These are phyloP conservation scores for Oryzias javanicus DNA, from an alignment of 2,113 vertebrate species.

Conservation along the genomic window DNA sequence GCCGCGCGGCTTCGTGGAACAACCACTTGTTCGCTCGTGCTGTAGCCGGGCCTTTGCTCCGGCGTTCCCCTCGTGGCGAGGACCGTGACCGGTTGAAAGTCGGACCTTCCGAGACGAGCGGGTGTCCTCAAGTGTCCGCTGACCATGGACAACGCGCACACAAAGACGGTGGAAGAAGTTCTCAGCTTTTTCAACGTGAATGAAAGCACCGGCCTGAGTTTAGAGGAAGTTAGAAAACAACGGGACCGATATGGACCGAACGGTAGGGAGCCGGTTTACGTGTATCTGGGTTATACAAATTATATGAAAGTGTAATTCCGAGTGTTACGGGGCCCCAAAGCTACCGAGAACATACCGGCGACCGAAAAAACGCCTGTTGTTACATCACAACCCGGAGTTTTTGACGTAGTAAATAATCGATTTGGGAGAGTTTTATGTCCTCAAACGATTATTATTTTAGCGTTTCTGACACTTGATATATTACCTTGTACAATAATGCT, in stretches of 20 bases:
- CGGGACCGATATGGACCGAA: conserved; percentile 92
- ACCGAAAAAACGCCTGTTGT: background rate
- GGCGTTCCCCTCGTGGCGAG: background rate
- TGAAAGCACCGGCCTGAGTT: conserved; percentile 92
- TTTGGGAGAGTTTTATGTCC: background rate
- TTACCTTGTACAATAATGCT: background rate
- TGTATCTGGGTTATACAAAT: background rate
- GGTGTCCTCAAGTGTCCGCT: conserved; percentile 56
- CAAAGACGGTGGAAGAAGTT: conserved; percentile 98
- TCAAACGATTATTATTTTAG: no score
- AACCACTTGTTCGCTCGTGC: background rate
- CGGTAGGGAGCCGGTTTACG: conserved; percentile 78
- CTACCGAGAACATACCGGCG: conserved; percentile 11
- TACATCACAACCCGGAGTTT: conserved; percentile 57
- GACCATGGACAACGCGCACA: conserved; percentile 97
- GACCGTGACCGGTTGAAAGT: conserved; percentile 24
- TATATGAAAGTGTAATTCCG: background rate
- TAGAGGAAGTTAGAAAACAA: conserved; percentile 92
- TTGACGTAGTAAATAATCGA: conserved; percentile 21
- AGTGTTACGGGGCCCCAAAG: conserved; percentile 29
- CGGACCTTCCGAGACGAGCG: conserved; percentile 40
- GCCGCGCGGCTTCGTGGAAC: background rate
- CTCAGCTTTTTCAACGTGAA: conserved; percentile 91
- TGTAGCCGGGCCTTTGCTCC: background rate
- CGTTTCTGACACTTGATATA: background rate